Base-by-base conservation (phyloP, 2,797 vertebrate species). In the Nannoperca obscura region DNA sequence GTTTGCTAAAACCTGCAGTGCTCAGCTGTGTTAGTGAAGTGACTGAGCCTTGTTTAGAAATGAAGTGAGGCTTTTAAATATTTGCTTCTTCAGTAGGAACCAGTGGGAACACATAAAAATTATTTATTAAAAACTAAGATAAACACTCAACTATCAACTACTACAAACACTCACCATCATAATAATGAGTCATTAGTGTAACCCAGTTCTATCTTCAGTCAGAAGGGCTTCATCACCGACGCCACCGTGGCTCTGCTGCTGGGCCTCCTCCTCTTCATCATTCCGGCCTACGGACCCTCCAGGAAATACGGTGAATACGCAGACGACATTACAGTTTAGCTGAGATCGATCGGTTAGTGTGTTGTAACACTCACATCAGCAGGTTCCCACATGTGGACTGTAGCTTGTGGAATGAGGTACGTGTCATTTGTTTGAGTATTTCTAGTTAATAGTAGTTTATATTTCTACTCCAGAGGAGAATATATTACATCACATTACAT, bases 191-290 rank as follows among this genome's bases (percentile, higher is more conserved):
- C n/a, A n/a, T n/a, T n/a, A n/a, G n/a, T n/a, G n/a, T n/a, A n/a
- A n/a, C n/a, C n/a, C n/a, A n/a, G n/a, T n/a, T n/a, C n/a, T n/a
- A n/a, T n/a, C n/a, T n/a, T n/a, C n/a, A n/a, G 97, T 74, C 93
- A 96, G 52, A 77, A 83, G 17, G 90, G 93, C 53, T 96, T 89
- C 88, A 94, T 96, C 88, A 95, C 96, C 0, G 97, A 99, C 78
- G 96, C 97, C 87, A 97, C 97, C 12, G 96, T 95, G 53, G 96
- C 97, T 63, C 93, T 99, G 80, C 62, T 96, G 70, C 74, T 98
- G 80, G 97, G 97, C 30, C 40, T 98, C 22, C 82, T 96, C n/a
- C 95, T 98, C 84, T 98, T 97, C 90, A 87, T 98, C 61, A 92
- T 97, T 58, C 97, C 97, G 40, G 95, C 96, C 71, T 91, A 97